Conservation (phyloP, 2,113 vertebrate species). For the Antennarius striatus region DNA sequence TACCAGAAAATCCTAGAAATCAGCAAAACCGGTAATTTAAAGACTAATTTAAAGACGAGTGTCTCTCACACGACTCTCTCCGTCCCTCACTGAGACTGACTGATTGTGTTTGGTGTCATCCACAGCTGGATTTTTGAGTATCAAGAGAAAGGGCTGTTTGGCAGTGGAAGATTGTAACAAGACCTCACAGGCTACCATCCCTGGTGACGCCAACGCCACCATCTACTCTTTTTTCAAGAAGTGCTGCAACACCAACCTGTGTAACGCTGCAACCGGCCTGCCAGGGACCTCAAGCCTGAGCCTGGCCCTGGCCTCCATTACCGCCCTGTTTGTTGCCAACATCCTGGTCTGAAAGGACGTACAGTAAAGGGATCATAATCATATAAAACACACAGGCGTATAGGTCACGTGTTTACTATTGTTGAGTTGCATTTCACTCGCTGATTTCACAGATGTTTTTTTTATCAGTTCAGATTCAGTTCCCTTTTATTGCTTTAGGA, state of each 20-base stretch:
- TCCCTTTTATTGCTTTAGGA: neutral
- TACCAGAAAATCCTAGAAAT: too few species aligned
- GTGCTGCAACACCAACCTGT: slow-evolving; percentile 76
- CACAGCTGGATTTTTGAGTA: neutral
- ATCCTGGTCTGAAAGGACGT: slow-evolving; percentile 56
- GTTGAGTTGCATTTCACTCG: slow-evolving; percentile 10
- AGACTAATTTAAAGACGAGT: too few species aligned
- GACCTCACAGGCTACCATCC: neutral
- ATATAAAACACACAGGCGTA: slow-evolving; percentile 1
- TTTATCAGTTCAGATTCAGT: neutral
- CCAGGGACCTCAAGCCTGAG: slow-evolving; percentile 24
- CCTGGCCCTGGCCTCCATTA: slow-evolving; percentile 53
- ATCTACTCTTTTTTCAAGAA: slow-evolving; percentile 60
- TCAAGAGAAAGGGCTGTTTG: slow-evolving; percentile 75
- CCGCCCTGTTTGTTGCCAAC: slow-evolving; percentile 58
- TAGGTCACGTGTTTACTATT: slow-evolving; percentile 6
- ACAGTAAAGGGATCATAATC: neutral
- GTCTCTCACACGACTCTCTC: too few species aligned
- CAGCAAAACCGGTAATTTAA: too few species aligned
- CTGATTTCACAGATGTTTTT: neutral
- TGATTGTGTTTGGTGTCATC: neutral
- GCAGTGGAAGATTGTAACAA: slow-evolving; percentile 18
- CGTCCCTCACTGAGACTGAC: too few species aligned
- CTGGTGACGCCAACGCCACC: neutral
- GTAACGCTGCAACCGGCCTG: slow-evolving; percentile 66